Base-by-base conservation (phyloP, 2,797 vertebrate species). In the Steatocranus sp. region DNA sequence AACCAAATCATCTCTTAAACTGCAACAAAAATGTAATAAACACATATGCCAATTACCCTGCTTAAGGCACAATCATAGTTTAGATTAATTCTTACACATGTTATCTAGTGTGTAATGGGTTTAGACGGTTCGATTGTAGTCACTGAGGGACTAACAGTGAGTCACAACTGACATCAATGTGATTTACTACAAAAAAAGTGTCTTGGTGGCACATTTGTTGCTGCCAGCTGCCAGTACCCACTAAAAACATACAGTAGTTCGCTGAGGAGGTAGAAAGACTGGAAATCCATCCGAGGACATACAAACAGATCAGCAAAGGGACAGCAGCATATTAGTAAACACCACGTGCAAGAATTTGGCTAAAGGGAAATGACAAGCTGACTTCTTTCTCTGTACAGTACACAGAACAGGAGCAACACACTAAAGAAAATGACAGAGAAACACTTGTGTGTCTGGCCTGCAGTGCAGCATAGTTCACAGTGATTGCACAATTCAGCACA, bases 61-160 rank as follows among this genome's bases (percentile, higher is more conserved):
- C 76, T 66, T 84, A 92, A 93, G 91, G 92, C 92, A 92, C 86
- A 76, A 54, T 83, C 15, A 48, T 49, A 63, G 7, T 61, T 66
- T 66, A 61, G 17, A 25, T 49, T 5, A 43, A 58, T 58, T 75
- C 18, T 46, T n/a, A 23, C 63, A 81, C 20, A 50, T 7, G 46
- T 76, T 70, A 58, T 4, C 38, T 56, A 10, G 18, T 73, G 23
- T 46, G 76, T 51, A 41, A 11, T 53, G 8, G 11, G 54, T 80
- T 82, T 73, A 83, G 25, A 30, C 12, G 68, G 20, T 82, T 38
- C 3, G 49, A 73, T 54, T 38, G 25, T 10, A 25, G 7, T 50
- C 11, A 50, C 41, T 48, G 15, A 30, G 25, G 41, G 17, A 4
- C 41, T 12, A 73, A 48, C 66, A 48, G 30, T 48, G 41, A 73